Base-by-base conservation (phyloP, 2,797 vertebrate genomes). In the Pangasius macronema region DNA sequence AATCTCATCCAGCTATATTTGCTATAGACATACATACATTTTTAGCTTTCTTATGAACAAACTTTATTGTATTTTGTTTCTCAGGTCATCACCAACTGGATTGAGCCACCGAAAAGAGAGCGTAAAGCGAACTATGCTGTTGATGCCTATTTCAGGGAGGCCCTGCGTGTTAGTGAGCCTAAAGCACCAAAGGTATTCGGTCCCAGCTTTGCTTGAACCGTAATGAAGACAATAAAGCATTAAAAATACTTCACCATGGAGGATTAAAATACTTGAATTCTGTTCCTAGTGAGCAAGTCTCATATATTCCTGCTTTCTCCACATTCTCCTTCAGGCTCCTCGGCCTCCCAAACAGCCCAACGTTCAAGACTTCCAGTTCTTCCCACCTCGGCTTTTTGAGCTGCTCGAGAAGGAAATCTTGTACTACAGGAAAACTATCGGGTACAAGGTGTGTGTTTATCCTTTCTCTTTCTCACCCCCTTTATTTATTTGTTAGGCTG, bases 351-450 rank as follows among this genome's bases (percentile, higher is more conserved):
- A 99, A 91, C 99, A 99, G 90, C 99, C 99, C 90, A 99, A 99
- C n/a, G 98, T 99, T 83, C 98, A 99, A 91, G 98, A 99, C 93
- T 99, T 99, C 87, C 99, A 99, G 93, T 99, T 99, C 92, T 99
- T 99, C 91, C 99, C 98, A 82, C 99, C 99, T 30, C 97, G 98
- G 85, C 96, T 99, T 68, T 99, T 99, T 94, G 99, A 99, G 92
- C 96, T 99, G 22, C 85, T 99, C 85, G 98, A 99, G 93, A 99
- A 99, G 92, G 98, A 99, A 94, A 99, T 99, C 92, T 95, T 99
- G 22, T 99, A 97, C 94, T 99, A 99, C 94, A 97, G 99, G 87
- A 99, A 99, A 93, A 99, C 99, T 20, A 99, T 99, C 82, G 98
- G 98, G 85, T 99, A 99, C 93, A 99, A 99, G 97, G 99, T 99